These are phyloP conservation scores for Gracilinanus agilis DNA, from an alignment of 2,113 vertebrate species.

Conservation along the genomic window DNA sequence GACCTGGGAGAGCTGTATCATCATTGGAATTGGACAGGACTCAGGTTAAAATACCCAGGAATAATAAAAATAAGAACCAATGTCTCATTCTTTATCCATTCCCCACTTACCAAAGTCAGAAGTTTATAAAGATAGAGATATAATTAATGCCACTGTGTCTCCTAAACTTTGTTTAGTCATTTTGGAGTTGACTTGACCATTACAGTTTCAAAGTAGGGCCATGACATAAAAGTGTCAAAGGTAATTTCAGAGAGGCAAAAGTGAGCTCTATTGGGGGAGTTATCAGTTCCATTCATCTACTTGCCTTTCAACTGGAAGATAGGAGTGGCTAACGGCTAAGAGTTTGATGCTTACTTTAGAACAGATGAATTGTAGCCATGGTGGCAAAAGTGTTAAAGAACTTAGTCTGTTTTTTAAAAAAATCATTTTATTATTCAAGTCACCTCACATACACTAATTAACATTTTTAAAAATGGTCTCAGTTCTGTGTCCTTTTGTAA, in stretches of 20 bases:
- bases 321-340: not conserved
- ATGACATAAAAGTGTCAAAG: not conserved
- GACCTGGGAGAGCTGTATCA: too few relatives aligned
- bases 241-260: conserved; percentile 27
- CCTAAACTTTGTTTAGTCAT: not conserved
- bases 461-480: conserved; percentile 28
- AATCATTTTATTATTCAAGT: not conserved
- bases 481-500: conserved; percentile 6
- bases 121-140: not conserved
- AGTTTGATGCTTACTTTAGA: not conserved
- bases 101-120: not conserved
- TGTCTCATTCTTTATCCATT: not conserved
- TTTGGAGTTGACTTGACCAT: not conserved
- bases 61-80: not conserved
- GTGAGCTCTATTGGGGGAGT: not conserved
- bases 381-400: not conserved
- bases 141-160: not conserved
- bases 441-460: conserved; percentile 40
- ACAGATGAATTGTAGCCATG: not conserved
- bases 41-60: not conserved
- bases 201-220: conserved; percentile 38
- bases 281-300: conserved; percentile 32
- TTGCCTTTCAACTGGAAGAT: conserved; percentile 35
- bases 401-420: not conserved
- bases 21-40: too few relatives aligned